phyloP scores from a whole-genome alignment of 2,888 invertebrate genomes.

The Portevinia maculata region DNA sequence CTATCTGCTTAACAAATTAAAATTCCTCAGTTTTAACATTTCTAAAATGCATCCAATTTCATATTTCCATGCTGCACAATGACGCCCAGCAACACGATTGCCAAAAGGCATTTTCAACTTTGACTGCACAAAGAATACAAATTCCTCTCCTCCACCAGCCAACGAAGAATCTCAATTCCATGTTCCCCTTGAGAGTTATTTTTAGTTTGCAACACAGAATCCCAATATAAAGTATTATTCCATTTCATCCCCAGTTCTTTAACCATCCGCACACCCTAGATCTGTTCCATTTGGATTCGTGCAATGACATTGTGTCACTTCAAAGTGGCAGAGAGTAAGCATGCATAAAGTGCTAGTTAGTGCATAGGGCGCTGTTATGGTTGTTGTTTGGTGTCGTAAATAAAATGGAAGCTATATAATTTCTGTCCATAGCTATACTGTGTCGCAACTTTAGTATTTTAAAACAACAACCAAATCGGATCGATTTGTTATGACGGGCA shows the following conservation, averaged over 20 bases:
- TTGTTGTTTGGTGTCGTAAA: constrained; percentile 45
- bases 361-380: constrained; percentile 19
- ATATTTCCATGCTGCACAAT: constrained; percentile 24
- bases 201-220: constrained; percentile 60
- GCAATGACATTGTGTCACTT: constrained; percentile 69
- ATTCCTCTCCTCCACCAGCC: constrained; percentile 9
- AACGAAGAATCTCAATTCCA: constrained; percentile 27
- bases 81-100: constrained; percentile 42
- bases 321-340: constrained; percentile 54
- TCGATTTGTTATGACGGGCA: constrained; percentile 46
- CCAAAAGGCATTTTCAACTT: constrained; percentile 31
- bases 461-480: constrained; percentile 15
- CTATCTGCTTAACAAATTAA: neutral
- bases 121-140: neutral
- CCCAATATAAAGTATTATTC: constrained; percentile 23
- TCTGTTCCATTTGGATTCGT: constrained; percentile 31
- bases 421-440: neutral
- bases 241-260: neutral
- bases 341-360: constrained; percentile 34
- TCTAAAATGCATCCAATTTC: constrained; percentile 12
- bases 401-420: constrained; percentile 36
- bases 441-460: constrained; percentile 18
- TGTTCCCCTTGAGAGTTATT: constrained; percentile 34
- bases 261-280: constrained; percentile 40
- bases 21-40: neutral